Base-by-base conservation (phyloP, 35 echinoderm and acorn worm genomes). In the Apostichopus californicus region DNA sequence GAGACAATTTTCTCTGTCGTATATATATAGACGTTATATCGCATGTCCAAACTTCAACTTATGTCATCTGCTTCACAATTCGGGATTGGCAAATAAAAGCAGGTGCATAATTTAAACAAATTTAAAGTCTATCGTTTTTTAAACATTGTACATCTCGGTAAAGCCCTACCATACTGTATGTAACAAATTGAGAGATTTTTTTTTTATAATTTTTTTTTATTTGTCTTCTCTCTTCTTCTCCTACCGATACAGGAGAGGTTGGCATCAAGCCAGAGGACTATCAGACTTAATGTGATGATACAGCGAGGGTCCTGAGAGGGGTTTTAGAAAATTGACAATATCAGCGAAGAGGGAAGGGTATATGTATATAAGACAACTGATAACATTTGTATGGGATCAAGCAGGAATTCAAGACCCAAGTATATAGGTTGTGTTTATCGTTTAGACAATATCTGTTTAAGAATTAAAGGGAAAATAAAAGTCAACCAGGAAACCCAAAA, bases 1-100 rank as follows among this genome's bases (percentile, higher is more conserved):
- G 80, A 83, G 80, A 54, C 56, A 83, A 83, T 83, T 83, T 83
- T 75, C 13, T 75, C 71, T 75, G 17, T 75, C 17, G 1, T 75
- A 61, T 12, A 61, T 46, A 61, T 12, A 61, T 75, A 75, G 71
- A 75, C 17, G 71, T 75, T 75, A 75, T 46, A 46, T 75, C 17
- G 15, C 71, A 75, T n/a, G 71, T 75, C 21, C 21, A 20, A 18
- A 68, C 64, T 20, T 18, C 15, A 75, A 75, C 71, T 75, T 75
- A n/a, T n/a, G 71, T 75, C 71, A 18, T 75, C 21, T 22, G 71
- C 17, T 21, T 20, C 71, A 75, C 7, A 75, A 20, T 75, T 22
- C 71, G 17, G n/a, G 20, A 75, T 75, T 22, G 71, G 71, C 21
- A 22, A 18, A 75, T 75, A 75, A 75, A 75, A 75, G 71, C 71